phyloP scores from a whole-genome alignment of 2,797 vertebrate species.

The Pachyuromys duprasi region DNA sequence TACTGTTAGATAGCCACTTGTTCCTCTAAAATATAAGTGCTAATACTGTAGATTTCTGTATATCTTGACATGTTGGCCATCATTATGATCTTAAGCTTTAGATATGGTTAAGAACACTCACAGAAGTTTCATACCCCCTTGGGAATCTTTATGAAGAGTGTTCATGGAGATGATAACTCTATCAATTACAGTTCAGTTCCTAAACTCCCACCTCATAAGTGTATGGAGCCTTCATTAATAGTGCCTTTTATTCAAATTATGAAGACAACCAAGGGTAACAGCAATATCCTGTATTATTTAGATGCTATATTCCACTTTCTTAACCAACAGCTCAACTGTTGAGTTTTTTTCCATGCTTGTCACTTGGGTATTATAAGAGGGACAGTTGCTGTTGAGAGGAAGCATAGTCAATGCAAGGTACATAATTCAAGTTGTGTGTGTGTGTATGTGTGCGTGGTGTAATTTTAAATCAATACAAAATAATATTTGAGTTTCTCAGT shows the following conservation, averaged over 20 bases:
- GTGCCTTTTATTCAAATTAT: background rate
- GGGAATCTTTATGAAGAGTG: background rate
- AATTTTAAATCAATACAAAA: background rate
- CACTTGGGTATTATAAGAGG: background rate
- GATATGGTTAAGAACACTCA: background rate
- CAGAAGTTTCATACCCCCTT: background rate
- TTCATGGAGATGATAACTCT: background rate
- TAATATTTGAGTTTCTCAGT: background rate
- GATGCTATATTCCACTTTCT: background rate
- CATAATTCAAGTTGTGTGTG: background rate
- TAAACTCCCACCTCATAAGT: too few species aligned
- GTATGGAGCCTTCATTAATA: background rate
- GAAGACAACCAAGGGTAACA: background rate
- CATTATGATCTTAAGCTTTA: background rate
- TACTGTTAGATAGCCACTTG: too few species aligned
- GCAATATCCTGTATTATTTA: background rate
- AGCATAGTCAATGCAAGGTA: background rate
- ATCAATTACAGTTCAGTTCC: background rate
- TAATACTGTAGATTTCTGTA: background rate
- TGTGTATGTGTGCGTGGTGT: background rate
- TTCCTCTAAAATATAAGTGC: background rate
- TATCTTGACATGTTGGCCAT: background rate
- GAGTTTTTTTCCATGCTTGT: background rate
- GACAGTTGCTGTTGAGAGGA: background rate
- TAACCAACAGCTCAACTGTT: background rate